phyloP scores from a whole-genome alignment of 2,888 invertebrate species.

The Drosophila greeni region DNA sequence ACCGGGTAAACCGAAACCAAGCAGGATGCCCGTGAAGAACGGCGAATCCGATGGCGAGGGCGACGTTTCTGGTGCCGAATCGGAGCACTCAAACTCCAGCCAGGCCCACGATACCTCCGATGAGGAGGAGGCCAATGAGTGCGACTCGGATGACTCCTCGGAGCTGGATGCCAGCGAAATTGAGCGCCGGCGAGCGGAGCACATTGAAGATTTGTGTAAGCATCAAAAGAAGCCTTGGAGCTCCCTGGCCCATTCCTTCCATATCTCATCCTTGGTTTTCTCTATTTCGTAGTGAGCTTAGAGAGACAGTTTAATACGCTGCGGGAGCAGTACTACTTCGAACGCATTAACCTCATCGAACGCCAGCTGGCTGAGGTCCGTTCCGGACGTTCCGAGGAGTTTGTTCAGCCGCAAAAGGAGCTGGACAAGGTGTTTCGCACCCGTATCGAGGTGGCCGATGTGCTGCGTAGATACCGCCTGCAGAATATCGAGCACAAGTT shows the following conservation, averaged over 20 bases:
- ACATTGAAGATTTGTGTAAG: slow-evolving; percentile 87
- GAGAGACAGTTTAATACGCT: slow-evolving; percentile 93
- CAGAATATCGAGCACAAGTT: slow-evolving; percentile 91
- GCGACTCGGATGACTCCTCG: slow-evolving; percentile 90
- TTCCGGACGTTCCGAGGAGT: slow-evolving; percentile 92
- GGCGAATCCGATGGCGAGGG: slow-evolving; percentile 81
- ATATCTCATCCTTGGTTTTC: background rate
- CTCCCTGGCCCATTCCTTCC: background rate
- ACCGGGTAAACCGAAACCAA: background rate
- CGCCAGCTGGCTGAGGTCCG: slow-evolving; percentile 91
- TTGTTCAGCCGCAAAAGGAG: slow-evolving; percentile 90
- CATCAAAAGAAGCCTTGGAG: background rate
- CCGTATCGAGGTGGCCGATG: slow-evolving; percentile 93
- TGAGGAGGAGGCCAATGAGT: slow-evolving; percentile 85
- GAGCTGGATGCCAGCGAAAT: slow-evolving; percentile 97
- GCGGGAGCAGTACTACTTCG: slow-evolving; percentile 92
- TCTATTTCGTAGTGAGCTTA: slow-evolving; percentile 80
- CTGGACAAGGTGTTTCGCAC: slow-evolving; percentile 92
- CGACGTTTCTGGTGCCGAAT: slow-evolving; percentile 85
- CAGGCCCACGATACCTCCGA: slow-evolving; percentile 85
- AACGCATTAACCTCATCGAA: slow-evolving; percentile 89
- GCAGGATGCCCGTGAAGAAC: slow-evolving; percentile 84
- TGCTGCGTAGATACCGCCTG: slow-evolving; percentile 87
- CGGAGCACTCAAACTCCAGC: slow-evolving; percentile 84
- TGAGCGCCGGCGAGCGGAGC: slow-evolving; percentile 89